Conservation (phyloP, 2,113 vertebrate genomes). For the Chitala chitala region DNA sequence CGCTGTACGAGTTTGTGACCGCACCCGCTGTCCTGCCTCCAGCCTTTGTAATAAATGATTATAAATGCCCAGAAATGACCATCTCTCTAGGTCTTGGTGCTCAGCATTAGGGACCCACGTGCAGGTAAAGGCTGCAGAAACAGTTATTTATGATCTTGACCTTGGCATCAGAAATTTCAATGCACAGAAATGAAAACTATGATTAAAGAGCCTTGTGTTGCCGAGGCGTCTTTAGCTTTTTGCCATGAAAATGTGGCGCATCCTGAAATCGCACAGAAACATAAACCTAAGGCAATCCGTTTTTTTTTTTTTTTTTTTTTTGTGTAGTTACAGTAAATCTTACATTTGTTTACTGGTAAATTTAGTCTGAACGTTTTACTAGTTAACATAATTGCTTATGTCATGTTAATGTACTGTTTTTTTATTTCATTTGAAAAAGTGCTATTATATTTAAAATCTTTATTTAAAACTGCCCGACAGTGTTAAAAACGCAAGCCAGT, state of each 20-base stretch:
- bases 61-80: conserved; percentile 86
- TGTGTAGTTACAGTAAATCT: neutral
- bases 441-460: too few species aligned
- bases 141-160: conserved; percentile 91
- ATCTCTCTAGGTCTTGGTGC: conserved; percentile 68
- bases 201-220: conserved; percentile 75
- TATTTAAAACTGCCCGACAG: too few species aligned
- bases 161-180: conserved; percentile 93
- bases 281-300: conserved; percentile 55
- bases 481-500: too few species aligned
- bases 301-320: neutral
- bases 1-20: conserved; percentile 73
- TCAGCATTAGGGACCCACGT: conserved; percentile 73
- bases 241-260: conserved; percentile 76
- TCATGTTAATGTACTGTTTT: too few species aligned
- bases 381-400: neutral
- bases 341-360: too few species aligned
- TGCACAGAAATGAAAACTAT: conserved; percentile 95
- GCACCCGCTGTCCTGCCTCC: conserved; percentile 78
- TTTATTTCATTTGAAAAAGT: too few species aligned
- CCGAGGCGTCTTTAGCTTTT: conserved; percentile 57
- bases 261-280: conserved; percentile 80
- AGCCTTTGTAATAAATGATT: conserved; percentile 80
- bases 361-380: conserved; percentile 54
- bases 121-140: conserved; percentile 87